Base-by-base conservation (phyloP, 2,113 vertebrate species). In the Coturnix japonica region DNA sequence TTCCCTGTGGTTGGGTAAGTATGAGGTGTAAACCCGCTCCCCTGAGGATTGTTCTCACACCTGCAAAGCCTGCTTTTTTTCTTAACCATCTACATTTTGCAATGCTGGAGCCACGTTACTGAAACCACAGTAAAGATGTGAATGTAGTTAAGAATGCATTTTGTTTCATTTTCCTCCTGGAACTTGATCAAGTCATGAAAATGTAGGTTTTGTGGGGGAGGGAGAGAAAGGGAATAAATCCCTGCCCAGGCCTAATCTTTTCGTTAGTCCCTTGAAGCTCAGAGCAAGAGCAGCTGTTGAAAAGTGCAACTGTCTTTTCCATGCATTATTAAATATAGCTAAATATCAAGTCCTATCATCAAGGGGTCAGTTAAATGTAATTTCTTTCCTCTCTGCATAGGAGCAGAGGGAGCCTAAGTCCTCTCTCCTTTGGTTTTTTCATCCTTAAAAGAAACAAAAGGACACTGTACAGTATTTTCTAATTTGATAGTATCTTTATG, bases 401-500 rank as follows among this genome's bases (percentile, higher is more conserved):
- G 90, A 88, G 86, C 93, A 95, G 51, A 90, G 86, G 92, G 85
- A 88, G 35, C 54, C 87, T 75, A 94, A 88, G 66, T 72, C 67
- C 67, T 76, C 51, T 81, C 78, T 95, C 70, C 41, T 95, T 87
- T 96, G 84, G 28, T 95, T 96, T 95, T 54, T 94, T 85, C 91
- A 91, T 89, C 76, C 89, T 87, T 89, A 92, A 90, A 95, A 89
- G 75, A 95, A 96, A 87, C 87, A 94, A 94, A 95, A 95, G 85
- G 56, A 90, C 53, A 91, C 35, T 88, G 57, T 89, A 81, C 64
- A 73, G 78, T 85, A 91, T 91, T 96, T 95, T 88, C 84, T 92
- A 92, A 94, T 95, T 91, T 95, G 90, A 94, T 94, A 83, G 63
- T 73, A 93, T 93, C 81, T 95, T 93, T 93, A 90, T 93, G 85